A percentile compares a stretch with the other conserved stretches of the same genome.
Evolutionary conservation across 2,797 vertebrate genomes (phyloP).

Genomic region (Mormyrus proboscirostris): DNA sequence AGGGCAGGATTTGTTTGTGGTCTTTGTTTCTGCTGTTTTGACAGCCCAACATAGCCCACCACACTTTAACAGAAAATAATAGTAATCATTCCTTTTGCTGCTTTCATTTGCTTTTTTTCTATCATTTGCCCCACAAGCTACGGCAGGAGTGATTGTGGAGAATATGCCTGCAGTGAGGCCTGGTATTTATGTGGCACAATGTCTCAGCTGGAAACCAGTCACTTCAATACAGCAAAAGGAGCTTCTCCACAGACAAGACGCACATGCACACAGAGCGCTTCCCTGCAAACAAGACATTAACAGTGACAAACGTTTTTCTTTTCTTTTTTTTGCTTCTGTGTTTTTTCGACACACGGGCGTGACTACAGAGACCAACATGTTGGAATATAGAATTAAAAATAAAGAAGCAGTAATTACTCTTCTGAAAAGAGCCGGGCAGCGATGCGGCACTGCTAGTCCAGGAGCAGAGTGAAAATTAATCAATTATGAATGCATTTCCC

Average conservation of each 20-base stretch:
- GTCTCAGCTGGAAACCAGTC: neutral
- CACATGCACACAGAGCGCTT: neutral
- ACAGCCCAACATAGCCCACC: neutral
- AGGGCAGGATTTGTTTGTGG: neutral
- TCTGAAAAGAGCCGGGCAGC: constrained; percentile 2
- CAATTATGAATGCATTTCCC: constrained; percentile 39
- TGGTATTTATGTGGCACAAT: neutral
- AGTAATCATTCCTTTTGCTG: neutral
- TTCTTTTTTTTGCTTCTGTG: neutral
- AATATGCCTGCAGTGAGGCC: neutral
- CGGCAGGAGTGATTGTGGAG: neutral
- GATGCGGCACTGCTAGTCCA: constrained; percentile 28
- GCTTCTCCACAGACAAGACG: neutral
- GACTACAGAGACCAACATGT: neutral
- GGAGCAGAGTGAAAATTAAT: constrained; percentile 42
- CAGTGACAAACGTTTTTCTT: neutral
- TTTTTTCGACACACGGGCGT: neutral
- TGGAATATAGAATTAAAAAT: constrained; percentile 24
- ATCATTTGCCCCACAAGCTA: neutral
- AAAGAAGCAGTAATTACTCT: constrained; percentile 11
- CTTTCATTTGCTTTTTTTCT: neutral
- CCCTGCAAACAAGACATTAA: constrained; percentile 12
- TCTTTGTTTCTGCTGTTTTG: neutral
- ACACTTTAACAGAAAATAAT: constrained; percentile 34
- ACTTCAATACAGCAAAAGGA: neutral